phyloP scores from a whole-genome alignment of 2,888 invertebrate species.

The Encarsia formosa region DNA sequence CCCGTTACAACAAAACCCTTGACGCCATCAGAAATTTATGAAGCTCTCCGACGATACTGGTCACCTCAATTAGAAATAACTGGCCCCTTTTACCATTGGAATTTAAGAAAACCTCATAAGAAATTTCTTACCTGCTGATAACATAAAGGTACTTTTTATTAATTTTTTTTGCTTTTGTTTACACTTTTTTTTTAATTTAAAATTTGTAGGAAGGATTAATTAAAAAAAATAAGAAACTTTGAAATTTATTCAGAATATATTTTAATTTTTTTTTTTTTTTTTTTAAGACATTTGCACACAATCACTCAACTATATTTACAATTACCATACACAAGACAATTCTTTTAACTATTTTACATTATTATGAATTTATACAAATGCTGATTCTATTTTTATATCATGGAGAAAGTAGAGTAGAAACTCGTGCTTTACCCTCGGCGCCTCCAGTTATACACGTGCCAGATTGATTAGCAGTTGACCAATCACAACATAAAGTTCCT shows the following conservation, averaged over 20 bases:
- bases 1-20: slow-evolving; percentile 63
- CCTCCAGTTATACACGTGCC: slow-evolving; percentile 59
- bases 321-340: slow-evolving; percentile 1
- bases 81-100: slow-evolving; percentile 47
- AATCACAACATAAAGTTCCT: slow-evolving; percentile 58
- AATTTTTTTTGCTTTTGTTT: slow-evolving; percentile 4
- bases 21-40: slow-evolving; percentile 75
- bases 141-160: slow-evolving; percentile 15
- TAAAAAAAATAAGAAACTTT: slow-evolving; percentile 1
- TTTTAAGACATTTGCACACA: slow-evolving; percentile 21
- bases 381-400: slow-evolving; percentile 48
- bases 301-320: slow-evolving; percentile 21
- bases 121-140: slow-evolving; percentile 44
- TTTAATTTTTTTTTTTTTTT: slow-evolving; percentile 23
- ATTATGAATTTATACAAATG: slow-evolving; percentile 47
- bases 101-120: slow-evolving; percentile 40
- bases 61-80: slow-evolving; percentile 57
- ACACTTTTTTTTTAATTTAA: background rate
- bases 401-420: slow-evolving; percentile 57
- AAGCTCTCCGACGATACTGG: slow-evolving; percentile 73
- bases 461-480: slow-evolving; percentile 59
- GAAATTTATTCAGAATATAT: slow-evolving; percentile 24
- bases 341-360: background rate
- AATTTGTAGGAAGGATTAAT: slow-evolving; percentile 10
- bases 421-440: slow-evolving; percentile 57